These are phyloP conservation scores for Chelidonichthys spinosus DNA, from an alignment of 2,797 vertebrate species.

Conservation along the genomic window DNA sequence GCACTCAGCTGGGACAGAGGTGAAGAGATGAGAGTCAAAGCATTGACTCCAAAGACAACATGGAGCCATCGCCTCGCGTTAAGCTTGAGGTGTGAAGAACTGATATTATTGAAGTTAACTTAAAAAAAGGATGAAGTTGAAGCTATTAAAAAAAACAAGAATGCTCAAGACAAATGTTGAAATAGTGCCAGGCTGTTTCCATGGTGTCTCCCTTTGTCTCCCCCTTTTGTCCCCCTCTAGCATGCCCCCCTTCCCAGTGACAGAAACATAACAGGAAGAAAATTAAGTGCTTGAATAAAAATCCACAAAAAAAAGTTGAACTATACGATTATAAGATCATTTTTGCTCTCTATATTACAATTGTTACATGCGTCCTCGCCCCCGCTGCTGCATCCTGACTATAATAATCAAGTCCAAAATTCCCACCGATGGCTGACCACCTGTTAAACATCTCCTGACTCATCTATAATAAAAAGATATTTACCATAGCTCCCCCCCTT, in stretches of 20 bases:
- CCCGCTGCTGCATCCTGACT: slow-evolving; percentile 67
- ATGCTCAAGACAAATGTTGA: slow-evolving; percentile 38
- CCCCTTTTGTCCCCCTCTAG: slow-evolving; percentile 39
- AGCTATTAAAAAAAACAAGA: slow-evolving; percentile 38
- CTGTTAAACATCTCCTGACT: slow-evolving; percentile 69
- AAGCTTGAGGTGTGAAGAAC: slow-evolving; percentile 36
- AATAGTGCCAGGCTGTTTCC: slow-evolving; percentile 57
- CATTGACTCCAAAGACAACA: slow-evolving; percentile 20
- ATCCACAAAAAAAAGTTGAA: slow-evolving; percentile 79
- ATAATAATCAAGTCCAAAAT: slow-evolving; percentile 59
- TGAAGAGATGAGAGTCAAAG: slow-evolving; percentile 22
- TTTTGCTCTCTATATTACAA: slow-evolving; percentile 84
- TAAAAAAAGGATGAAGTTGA: slow-evolving; percentile 18
- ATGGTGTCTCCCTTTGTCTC: slow-evolving; percentile 43
- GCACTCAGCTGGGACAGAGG: slow-evolving; percentile 45
- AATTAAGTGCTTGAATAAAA: slow-evolving; percentile 82
- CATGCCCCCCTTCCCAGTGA: slow-evolving; percentile 69
- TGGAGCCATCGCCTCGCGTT: slow-evolving; percentile 26
- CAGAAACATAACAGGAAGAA: slow-evolving; percentile 65
- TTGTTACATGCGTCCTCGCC: slow-evolving; percentile 72
- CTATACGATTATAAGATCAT: slow-evolving; percentile 80
- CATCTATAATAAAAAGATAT: slow-evolving; percentile 77
- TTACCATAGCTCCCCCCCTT: slow-evolving; percentile 64
- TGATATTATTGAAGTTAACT: slow-evolving; percentile 21
- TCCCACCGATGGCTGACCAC: slow-evolving; percentile 66